phyloP scores from a whole-genome alignment of 2,888 invertebrate species.

The Oscheius sp. region DNA sequence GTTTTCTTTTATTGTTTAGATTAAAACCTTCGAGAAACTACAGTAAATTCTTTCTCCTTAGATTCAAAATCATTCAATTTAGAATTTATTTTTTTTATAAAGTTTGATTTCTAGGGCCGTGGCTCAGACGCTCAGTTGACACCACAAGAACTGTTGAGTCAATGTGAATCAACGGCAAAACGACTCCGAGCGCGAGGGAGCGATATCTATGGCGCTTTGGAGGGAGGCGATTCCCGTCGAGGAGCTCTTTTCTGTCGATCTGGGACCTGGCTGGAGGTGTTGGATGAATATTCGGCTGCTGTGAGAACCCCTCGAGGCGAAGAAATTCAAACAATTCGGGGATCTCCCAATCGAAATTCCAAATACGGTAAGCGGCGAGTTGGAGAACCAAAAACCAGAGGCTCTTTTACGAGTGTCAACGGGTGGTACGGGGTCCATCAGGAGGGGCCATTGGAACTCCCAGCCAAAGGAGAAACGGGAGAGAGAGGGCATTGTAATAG shows the following conservation, averaged over 20 bases:
- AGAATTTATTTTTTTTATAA: neutral
- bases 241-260: slow-evolving; percentile 65
- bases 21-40: neutral
- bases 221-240: slow-evolving; percentile 18
- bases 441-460: neutral
- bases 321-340: slow-evolving; percentile 22
- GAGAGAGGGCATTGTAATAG: neutral
- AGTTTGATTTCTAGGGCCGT: neutral
- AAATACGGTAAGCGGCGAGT: slow-evolving; percentile 13
- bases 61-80: neutral
- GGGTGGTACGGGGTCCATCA: slow-evolving; percentile 12
- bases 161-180: slow-evolving; percentile 10
- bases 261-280: slow-evolving; percentile 63
- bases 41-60: neutral
- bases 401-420: slow-evolving; percentile 12
- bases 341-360: neutral
- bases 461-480: too few species aligned
- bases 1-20: neutral
- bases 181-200: slow-evolving; percentile 4
- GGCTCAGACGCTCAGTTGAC: slow-evolving; percentile 18
- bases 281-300: slow-evolving; percentile 33
- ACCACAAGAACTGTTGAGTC: neutral
- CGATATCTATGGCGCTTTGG: slow-evolving; percentile 14
- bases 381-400: neutral
- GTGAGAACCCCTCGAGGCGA: neutral